phyloP scores from a whole-genome alignment of 2,797 vertebrate species.

The Oophaga sylvatica region DNA sequence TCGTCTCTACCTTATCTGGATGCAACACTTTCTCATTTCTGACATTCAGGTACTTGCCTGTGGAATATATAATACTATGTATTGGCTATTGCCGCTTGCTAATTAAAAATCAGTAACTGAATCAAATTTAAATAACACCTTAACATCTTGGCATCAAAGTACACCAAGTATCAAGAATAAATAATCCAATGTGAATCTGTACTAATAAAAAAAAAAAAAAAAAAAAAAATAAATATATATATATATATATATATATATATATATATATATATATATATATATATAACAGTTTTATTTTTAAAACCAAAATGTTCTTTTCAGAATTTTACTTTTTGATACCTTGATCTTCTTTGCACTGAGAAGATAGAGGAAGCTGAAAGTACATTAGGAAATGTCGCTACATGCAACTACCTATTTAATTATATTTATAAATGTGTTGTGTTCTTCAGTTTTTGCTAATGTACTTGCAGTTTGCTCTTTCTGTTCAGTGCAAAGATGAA shows the following conservation, averaged over 20 bases:
- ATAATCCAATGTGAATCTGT: background rate
- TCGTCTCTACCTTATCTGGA: conserved; percentile 9
- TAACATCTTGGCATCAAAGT: background rate
- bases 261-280: no score
- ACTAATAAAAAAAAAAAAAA: background rate
- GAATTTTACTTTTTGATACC: background rate
- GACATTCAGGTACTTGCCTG: conserved; percentile 5
- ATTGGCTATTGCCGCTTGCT: background rate
- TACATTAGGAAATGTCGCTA: background rate
- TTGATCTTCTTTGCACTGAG: background rate
- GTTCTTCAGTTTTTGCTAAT: no score
- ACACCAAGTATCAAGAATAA: background rate
- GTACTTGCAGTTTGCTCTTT: no score
- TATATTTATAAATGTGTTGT: no score
- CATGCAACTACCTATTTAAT: no score
- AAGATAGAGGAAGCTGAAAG: background rate
- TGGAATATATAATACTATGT: background rate
- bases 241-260: no score
- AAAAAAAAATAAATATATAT: no score
- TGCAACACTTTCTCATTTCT: conserved; percentile 18
- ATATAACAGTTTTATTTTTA: background rate
- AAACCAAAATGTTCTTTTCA: background rate
- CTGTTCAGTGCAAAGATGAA: no score
- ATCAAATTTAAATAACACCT: conserved; percentile 3
- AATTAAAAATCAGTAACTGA: conserved; percentile 21